Evolutionary conservation across 2,888 invertebrate genomes (phyloP).

Genomic region (Limenitis camilla): DNA sequence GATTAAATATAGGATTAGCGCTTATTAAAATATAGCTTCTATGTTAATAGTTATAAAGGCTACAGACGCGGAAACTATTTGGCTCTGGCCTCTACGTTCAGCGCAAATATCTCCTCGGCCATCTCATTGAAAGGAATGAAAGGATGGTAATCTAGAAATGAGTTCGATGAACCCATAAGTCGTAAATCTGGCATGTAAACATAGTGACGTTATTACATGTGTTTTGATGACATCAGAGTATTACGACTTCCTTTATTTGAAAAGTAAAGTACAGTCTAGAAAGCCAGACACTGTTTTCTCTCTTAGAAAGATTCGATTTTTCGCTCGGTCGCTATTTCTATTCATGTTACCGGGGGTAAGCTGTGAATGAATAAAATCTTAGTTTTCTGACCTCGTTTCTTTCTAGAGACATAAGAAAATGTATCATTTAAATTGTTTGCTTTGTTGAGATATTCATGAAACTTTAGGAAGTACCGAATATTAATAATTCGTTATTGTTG

Average conservation of each 20-base stretch:
- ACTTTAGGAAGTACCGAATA: too few species aligned
- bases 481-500: too few species aligned
- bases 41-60: constrained; percentile 8
- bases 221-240: constrained; percentile 22
- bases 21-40: constrained; percentile 12
- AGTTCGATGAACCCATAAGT: constrained; percentile 23
- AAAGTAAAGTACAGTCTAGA: constrained; percentile 15
- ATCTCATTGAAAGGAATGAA: constrained; percentile 22
- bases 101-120: constrained; percentile 30
- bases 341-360: not conserved
- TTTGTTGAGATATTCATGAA: too few species aligned
- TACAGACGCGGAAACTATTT: constrained; percentile 27
- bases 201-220: constrained; percentile 21
- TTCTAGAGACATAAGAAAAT: not conserved
- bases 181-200: constrained; percentile 25
- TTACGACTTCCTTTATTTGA: constrained; percentile 23
- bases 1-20: constrained; percentile 9
- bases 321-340: not conserved
- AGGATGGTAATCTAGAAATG: constrained; percentile 22
- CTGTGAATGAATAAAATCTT: not conserved
- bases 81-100: constrained; percentile 28
- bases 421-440: not conserved
- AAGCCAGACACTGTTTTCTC: constrained; percentile 3
- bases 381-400: not conserved
- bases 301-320: constrained; percentile 2